These are phyloP conservation scores for Diarsia rubi DNA, from an alignment of 2,888 invertebrate species.

Conservation along the genomic window DNA sequence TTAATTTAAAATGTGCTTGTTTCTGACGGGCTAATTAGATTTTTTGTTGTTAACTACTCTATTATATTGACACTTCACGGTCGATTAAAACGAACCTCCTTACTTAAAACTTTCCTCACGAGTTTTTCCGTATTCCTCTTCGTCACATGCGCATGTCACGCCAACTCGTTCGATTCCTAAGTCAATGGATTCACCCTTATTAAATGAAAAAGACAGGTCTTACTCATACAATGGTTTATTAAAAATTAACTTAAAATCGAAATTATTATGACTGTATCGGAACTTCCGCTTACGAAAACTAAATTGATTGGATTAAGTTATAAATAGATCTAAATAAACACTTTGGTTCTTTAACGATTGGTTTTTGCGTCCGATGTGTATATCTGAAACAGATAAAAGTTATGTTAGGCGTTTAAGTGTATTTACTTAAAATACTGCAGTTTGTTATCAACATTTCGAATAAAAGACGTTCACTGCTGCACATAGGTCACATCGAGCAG, in stretches of 20 bases:
- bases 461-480: background rate
- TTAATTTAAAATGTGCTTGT: no score
- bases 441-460: background rate
- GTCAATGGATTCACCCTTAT: no score
- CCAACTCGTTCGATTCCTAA: background rate
- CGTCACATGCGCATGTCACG: background rate
- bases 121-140: background rate
- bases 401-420: background rate
- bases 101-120: background rate
- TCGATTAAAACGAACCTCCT: background rate
- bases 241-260: slow-evolving; percentile 37
- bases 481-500: background rate
- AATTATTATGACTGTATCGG: slow-evolving; percentile 52
- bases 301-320: slow-evolving; percentile 42
- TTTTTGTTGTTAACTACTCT: no score
- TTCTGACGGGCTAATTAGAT: no score
- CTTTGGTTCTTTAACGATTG: slow-evolving; percentile 69
- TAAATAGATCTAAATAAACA: slow-evolving; percentile 62
- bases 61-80: background rate
- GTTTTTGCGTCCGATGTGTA: slow-evolving; percentile 45
- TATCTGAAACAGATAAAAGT: slow-evolving; percentile 48
- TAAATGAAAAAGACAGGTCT: slow-evolving; percentile 33
- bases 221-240: slow-evolving; percentile 48
- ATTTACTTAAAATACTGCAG: background rate
- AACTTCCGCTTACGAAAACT: slow-evolving; percentile 11